Evolutionary conservation across 2,797 vertebrate species (phyloP), one percentile per base, ranked within the genome.

Genomic region (Lateolabrax maculatus): DNA sequence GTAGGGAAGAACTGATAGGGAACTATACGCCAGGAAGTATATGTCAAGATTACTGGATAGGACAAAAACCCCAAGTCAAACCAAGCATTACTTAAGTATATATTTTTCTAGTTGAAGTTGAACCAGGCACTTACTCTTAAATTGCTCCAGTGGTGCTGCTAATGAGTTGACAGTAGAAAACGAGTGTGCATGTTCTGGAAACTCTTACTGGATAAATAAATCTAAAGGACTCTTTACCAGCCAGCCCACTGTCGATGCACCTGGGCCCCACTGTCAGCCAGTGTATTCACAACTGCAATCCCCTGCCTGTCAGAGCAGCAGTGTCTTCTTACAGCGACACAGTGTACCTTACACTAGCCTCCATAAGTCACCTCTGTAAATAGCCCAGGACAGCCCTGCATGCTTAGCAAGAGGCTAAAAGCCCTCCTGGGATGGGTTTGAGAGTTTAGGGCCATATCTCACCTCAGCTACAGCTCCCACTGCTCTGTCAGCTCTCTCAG

Each of bases 341-440:
- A 81, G 84, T 88, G 89, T 90, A 71, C 74, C 46, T 92, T 81
- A 87, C 84, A 77, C 77, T 48, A 56, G 71, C 75, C 73, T n/a
- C 72, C 87, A 88, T 88, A 89, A 92, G 92, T 91, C 90, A 93
- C 84, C 68, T 86, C 92, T 92, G 87, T 57, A 93, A 94, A 94
- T 94, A 92, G 93, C 83, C 71, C 56, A 25, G 83, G 80, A 88
- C 86, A 84, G 77, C n/a, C 48, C 78, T 79, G 84, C 82, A 67
- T 75, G 89, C 72, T 87, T 77, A 84, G 90, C 89, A 76, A 76
- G 82, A 75, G 49, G 69, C 80, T 83, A 67, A 87, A 83, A 52
- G 75, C 75, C 71, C 87, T 86, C 77, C 49, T 37, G 80, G 64
- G 87, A 80, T 37, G 13, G 61, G 48, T n/a, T 48, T 8, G 49